Evolutionary conservation across 2,888 invertebrate genomes (phyloP), one percentile per base, ranked within the genome.

Genomic region (Chirona hameri): DNA sequence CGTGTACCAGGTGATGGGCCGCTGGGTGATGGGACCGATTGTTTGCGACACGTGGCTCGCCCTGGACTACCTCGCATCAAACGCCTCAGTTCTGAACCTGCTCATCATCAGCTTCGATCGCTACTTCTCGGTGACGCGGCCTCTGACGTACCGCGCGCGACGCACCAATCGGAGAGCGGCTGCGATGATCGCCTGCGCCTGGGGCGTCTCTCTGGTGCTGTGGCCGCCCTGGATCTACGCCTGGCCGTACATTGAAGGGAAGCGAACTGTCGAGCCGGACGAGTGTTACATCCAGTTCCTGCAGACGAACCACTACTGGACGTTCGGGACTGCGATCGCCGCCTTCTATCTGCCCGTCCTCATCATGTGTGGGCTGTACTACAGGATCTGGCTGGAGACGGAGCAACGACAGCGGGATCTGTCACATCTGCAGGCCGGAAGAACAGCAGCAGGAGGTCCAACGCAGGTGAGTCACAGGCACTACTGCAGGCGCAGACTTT

Each of bases 271-370:
- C 39, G 84, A 81, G 79, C 81, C 79, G 48, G 91, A 93, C 87
- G 93, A 95, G 89, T 99, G 99, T 89, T 98, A 97, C 89, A 98
- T 99, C 87, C 99, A 99, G 91, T 99, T 99, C 90, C 95, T 99
- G 89, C 95, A 96, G 90, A 97, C 98, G 84, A 99, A 98, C 91
- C 95, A 97, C 89, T 97, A 96, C 89, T 96, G 99, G 88, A 98
- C 99, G 83, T 96, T 99, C 88, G 95, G 96, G 87, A 99, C 98
- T 79, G 97, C 98, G 27, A 93, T 98, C 85, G 96, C 96, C 82
- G 99, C 99, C 83, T 99, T 99, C 90, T 99, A 98, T 90, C 93
- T 98, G 87, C 99, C 99, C 39, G 55, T 55, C 5, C 55, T 55
- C 12, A 55, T 55, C 55, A 55, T 55, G 55, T 55, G 55, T 18